Conservation (phyloP, 2,797 vertebrate genomes). For the Cuculus canorus region DNA sequence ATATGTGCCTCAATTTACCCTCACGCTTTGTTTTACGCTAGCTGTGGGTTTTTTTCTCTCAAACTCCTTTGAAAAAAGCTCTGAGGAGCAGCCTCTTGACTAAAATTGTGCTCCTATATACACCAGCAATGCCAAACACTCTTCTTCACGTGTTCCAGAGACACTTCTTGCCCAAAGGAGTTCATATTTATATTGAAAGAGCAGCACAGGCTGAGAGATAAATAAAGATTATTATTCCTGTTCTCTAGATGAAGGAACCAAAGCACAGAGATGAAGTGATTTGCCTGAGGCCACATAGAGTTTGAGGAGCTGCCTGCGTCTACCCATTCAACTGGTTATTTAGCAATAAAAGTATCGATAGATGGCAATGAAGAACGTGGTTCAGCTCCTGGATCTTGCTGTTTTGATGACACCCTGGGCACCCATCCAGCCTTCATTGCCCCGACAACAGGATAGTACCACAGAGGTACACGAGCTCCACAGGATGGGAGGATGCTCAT, state of each 20-base stretch:
- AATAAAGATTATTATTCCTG: constrained; percentile 16
- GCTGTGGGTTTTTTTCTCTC: neutral
- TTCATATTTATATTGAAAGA: neutral
- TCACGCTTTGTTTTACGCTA: neutral
- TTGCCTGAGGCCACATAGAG: neutral
- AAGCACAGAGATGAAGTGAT: constrained; percentile 33
- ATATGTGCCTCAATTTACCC: neutral
- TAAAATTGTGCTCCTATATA: neutral
- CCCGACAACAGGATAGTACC: neutral
- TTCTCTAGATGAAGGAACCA: neutral
- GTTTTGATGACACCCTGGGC: neutral
- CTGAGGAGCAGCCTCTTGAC: neutral
- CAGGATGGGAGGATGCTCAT: rapidly evolving
- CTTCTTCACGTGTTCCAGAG: neutral
- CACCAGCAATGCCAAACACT: neutral
- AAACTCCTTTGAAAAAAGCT: neutral
- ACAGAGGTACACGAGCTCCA: no score
- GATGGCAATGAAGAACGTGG: neutral
- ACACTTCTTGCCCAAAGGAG: constrained; percentile 30
- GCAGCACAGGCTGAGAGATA: neutral
- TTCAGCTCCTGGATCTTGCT: neutral
- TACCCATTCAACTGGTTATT: neutral
- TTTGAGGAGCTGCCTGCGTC: constrained; percentile 12
- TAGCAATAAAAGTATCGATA: neutral
- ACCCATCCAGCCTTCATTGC: neutral